phyloP scores from a whole-genome alignment of 2,113 vertebrate genomes.

The Spea multiplicata region DNA sequence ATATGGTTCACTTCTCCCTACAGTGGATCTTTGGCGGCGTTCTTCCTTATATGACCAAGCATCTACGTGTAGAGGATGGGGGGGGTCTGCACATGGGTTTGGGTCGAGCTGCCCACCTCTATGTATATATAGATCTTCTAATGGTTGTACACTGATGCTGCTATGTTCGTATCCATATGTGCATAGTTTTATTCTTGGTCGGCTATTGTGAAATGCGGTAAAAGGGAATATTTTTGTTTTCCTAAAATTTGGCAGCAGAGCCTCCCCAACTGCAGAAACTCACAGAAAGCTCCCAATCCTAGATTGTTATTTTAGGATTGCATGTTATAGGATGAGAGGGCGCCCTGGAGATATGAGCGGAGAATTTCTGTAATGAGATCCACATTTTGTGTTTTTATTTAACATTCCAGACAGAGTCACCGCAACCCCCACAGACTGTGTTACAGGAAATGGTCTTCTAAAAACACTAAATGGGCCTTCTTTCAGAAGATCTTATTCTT shows the following conservation, averaged over 20 bases:
- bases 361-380: slow-evolving; percentile 33
- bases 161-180: too few relatives aligned
- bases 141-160: too few relatives aligned
- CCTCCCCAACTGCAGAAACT: neutral
- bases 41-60: too few relatives aligned
- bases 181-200: too few relatives aligned
- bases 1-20: too few relatives aligned
- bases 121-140: too few relatives aligned
- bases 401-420: slow-evolving; percentile 12
- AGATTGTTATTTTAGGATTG: slow-evolving; percentile 33
- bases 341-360: neutral
- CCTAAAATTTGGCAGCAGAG: neutral
- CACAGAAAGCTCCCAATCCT: neutral
- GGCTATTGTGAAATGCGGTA: too few relatives aligned
- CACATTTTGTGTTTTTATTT: slow-evolving; percentile 48
- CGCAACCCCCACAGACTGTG: neutral
- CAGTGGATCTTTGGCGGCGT: too few relatives aligned
- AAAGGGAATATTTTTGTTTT: neutral
- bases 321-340: slow-evolving; percentile 1
- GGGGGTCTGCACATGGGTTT: too few relatives aligned
- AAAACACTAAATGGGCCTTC: neutral
- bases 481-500: neutral
- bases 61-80: too few relatives aligned
- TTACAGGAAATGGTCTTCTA: neutral
- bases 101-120: too few relatives aligned